Evolutionary conservation across 2,888 invertebrate species (phyloP), one percentile per base, ranked within the genome.

Genomic region (Leptura quadrifasciata): DNA sequence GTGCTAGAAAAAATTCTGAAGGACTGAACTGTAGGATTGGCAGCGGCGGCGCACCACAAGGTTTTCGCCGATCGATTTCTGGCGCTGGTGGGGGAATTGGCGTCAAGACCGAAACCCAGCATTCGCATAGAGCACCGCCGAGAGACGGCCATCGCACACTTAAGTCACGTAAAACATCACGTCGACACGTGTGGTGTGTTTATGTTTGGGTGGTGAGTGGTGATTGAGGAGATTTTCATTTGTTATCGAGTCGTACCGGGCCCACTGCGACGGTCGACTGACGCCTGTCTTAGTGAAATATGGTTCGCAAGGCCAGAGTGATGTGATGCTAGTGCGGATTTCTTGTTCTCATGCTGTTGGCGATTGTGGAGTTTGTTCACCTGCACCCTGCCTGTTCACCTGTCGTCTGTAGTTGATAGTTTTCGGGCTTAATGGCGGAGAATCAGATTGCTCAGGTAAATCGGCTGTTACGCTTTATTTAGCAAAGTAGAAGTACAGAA

Each of bases 371-470:
- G 72, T 72, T 72, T 35, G 47, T 69, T 65, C 65, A 72, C 71
- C 68, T 74, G 73, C 35, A 60, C 39, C 35, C 72, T 10, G 24
- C 55, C 55, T 61, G 39, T 72, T 72, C 72, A 76, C 74, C 76
- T 73, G 74, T 55, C 73, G 75, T 78, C 77, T 75, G 74, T 76
- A 77, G 81, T 80, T 75, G 79, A 82, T 80, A 77, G 72, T 75
- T 80, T 61, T 39, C 54, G 71, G 79, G 79, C 81, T 83, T 88
- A 87, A 91, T 91, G 90, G 91, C 90, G 83, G 91, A 91, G 84
- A 91, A 90, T 86, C 91, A 91, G 85, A 91, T 91, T 82, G 91
- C 91, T 84, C 91, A 91, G 91, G 91, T 91, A 91, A 86, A 78
- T 74, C 27, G 69, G n/a, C 58, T 52, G 61, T 27, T 24, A 10